Evolutionary conservation across 2,113 vertebrate genomes (phyloP), one percentile per base, ranked within the genome.

Genomic region (Oxyruncus cristatus): DNA sequence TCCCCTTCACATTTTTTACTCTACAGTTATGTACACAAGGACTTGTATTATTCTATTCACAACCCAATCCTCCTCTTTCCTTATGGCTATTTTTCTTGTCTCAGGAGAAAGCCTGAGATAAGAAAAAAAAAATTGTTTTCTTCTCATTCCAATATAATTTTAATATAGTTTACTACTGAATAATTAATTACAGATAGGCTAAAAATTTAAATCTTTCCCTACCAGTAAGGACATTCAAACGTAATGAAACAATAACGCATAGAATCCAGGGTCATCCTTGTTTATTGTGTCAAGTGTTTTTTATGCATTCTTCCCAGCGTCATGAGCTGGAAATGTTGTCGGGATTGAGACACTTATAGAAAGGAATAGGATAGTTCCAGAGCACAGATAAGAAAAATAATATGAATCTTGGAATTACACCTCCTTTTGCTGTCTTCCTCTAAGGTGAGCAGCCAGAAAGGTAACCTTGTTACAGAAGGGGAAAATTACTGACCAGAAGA

Each of bases 21-120:
- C 27, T 72, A 8, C 5, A 44, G 3, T 66, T 73, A 21, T 20
- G 27, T 23, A 14, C 7, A 33, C 0, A 3, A 71, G 17, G 4
- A 6, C 8, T 33, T 58, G 5, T 19, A 28, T 55, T 59, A 50
- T 27, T 14, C 6, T 14, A 3, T 56, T 13, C 5, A 20, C 13
- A 68, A 14, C 16, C 11, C 22, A 58, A 21, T 3, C 3, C 7
- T 71, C 2, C 7, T 47, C 11, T 46, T 85, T 46, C 15, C 6
- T 70, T 66, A 11, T 5, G 37, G 6, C 26, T 78, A 17, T 56
- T 85, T 82, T 83, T 66, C 58, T 58, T 37, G 19, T 6, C 14
- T 76, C 26, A 55, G 26, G 15, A 75, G 5, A 11, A 85, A 82
- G 6, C 11, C 17, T 50, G 67, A 59, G 7, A 46, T 62, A 56